Base-by-base conservation (phyloP, 2,888 invertebrate species). In the Ochropacha duplaris region DNA sequence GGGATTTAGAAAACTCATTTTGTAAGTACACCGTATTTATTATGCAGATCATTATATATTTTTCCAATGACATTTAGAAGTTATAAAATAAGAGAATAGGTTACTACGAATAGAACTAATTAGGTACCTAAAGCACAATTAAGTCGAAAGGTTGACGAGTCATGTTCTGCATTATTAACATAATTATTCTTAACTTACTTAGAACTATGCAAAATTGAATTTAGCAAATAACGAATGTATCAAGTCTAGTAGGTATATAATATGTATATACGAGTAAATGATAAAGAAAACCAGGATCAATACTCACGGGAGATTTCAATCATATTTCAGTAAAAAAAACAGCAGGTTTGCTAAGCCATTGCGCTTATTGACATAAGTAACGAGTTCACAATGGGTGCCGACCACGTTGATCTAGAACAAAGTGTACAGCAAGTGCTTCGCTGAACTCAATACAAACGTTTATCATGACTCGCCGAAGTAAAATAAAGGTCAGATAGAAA, bases 401-500 rank as follows among this genome's bases (percentile, higher is more conserved):
- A 44, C 19, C 4, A 0, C 39, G 9, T 44, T 19, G 19, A 16
- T 44, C 44, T 9, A 44, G 44, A 19, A 36, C 12, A 2, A 34
- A 16, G 4, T 4, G n/a, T 16, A 39, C 5, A 5, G 39, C 44
- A n/a, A 44, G 1, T 44, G 44, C 44, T n/a, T 14, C 19, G 19
- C 19, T 44, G 0, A 3, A 44, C 8, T 14, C 22, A 31, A 16
- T 19, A 31, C 28, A 50, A 16, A 28, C 11, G 31, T 11, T 22
- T 34, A 22, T 12, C 31, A 54, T 49, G 60, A 71, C 66, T 65
- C 69, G 70, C 62, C 65, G 58, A 73, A 72, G 71, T 62, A 57
- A 61, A 66, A 64, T 62, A 28, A 60, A 58, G 55, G 65, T 65
- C 60, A 65, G 58, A 63, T 69, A 72, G 60, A 65, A 63, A 72